phyloP scores from a whole-genome alignment of 30 jellyfish, hydroid and myxozoan genomes.

The Cassiopea xamachana region DNA sequence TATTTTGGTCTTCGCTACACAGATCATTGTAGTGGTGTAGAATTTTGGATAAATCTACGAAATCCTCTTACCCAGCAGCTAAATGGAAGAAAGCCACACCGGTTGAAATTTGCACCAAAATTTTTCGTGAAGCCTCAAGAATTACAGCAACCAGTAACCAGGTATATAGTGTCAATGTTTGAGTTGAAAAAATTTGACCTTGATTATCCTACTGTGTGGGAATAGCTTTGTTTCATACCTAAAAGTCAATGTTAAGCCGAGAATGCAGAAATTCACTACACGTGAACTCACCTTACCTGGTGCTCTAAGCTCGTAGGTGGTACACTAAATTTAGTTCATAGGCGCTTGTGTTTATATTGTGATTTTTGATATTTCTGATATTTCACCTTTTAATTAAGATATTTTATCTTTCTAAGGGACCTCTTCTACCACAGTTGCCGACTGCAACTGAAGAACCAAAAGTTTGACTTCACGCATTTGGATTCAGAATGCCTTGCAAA shows the following conservation, averaged over 20 bases:
- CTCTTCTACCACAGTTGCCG: conserved; percentile 73
- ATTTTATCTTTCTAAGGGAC: conserved; percentile 68
- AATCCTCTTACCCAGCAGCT: conserved; percentile 88
- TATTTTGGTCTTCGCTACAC: conserved; percentile 95
- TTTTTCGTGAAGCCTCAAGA: conserved; percentile 96
- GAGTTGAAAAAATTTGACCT: too few relatives aligned
- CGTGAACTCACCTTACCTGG: neutral
- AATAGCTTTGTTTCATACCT: too few relatives aligned
- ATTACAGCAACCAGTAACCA: conserved; percentile 88
- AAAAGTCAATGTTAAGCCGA: too few relatives aligned
- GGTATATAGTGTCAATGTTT: conserved; percentile 40
- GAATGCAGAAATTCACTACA: neutral
- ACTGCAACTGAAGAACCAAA: conserved; percentile 59
- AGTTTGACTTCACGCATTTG: conserved; percentile 62
- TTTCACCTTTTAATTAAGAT: neutral
- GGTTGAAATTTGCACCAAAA: conserved; percentile 85
- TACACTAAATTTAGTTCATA: neutral
- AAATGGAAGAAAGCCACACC: conserved; percentile 89
- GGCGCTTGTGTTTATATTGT: neutral
- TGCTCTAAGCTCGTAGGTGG: neutral
- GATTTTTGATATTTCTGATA: neutral
- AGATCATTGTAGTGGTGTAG: conserved; percentile 83
- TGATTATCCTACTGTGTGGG: too few relatives aligned
- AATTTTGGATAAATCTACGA: conserved; percentile 94
- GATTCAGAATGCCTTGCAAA: conserved; percentile 62